Conservation (phyloP, 2,113 vertebrate species). For the Rhodinocichla rosea region DNA sequence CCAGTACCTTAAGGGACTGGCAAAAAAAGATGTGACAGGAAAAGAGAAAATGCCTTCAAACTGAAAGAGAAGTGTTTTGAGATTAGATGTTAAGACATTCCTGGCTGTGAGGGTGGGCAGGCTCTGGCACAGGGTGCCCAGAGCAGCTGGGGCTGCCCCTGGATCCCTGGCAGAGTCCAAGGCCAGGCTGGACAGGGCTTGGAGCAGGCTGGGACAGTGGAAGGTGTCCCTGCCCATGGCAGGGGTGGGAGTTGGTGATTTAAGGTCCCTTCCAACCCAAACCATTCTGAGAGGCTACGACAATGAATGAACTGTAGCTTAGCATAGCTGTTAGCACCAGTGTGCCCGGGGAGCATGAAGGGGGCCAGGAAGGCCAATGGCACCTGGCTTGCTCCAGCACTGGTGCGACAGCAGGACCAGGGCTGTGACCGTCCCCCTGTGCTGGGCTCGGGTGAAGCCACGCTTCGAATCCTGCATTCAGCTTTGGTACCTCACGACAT, state of each 20-base stretch:
- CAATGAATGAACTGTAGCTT: background rate
- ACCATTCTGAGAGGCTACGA: background rate
- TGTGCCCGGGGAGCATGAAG: background rate
- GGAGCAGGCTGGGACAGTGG: background rate
- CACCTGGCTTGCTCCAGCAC: background rate
- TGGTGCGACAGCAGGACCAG: background rate
- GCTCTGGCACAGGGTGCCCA: background rate
- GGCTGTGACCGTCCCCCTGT: too few species aligned
- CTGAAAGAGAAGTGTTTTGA: background rate
- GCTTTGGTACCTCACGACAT: background rate
- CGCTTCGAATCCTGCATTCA: background rate
- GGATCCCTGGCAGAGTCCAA: background rate
- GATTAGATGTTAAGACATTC: background rate
- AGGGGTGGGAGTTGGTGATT: background rate
- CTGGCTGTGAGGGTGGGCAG: background rate
- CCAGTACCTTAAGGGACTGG: background rate
- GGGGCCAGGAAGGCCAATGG: background rate
- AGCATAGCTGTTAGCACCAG: background rate
- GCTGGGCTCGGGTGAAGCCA: background rate
- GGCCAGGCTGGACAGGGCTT: accelerated
- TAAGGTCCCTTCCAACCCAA: background rate
- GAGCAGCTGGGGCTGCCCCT: background rate
- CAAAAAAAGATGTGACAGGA: background rate
- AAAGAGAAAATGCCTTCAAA: background rate
- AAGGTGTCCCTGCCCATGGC: background rate